These are phyloP conservation scores for Sebastes minor DNA, from an alignment of 2,797 vertebrate genomes.

Conservation along the genomic window DNA sequence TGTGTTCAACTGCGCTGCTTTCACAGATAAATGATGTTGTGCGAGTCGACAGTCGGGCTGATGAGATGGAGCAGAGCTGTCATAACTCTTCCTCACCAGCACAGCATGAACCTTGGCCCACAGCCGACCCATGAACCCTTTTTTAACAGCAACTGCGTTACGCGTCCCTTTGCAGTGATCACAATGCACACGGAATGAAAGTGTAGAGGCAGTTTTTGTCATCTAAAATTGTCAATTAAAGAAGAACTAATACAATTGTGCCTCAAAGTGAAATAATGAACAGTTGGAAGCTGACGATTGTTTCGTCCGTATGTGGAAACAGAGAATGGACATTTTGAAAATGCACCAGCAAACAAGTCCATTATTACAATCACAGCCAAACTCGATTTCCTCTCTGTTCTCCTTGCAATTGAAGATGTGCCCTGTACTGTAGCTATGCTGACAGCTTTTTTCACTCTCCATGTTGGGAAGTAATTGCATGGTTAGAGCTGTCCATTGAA, in stretches of 20 bases:
- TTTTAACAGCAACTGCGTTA: background rate
- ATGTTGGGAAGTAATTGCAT: constrained; percentile 52
- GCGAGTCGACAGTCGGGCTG: constrained; percentile 38
- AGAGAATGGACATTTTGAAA: background rate
- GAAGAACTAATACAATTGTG: background rate
- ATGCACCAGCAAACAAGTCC: background rate
- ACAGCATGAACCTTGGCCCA: constrained; percentile 48
- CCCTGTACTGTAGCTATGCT: background rate
- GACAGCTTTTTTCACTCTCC: constrained; percentile 19
- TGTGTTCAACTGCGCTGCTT: constrained; percentile 34
- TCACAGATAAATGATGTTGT: constrained; percentile 56
- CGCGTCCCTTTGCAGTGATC: background rate
- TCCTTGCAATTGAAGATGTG: background rate
- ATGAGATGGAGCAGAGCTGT: constrained; percentile 58
- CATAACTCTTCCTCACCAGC: constrained; percentile 50
- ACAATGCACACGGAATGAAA: background rate
- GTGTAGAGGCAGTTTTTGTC: background rate
- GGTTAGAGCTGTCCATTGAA: constrained; percentile 45
- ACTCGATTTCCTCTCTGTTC: constrained; percentile 18
- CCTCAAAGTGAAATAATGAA: background rate
- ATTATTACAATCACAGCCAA: constrained; percentile 3
- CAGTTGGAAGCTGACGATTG: background rate
- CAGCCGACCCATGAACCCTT: constrained; percentile 48
- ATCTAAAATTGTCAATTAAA: constrained; percentile 1
- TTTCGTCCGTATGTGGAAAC: background rate